phyloP scores from a whole-genome alignment of 2,888 invertebrate species.

The Cabera pusaria region DNA sequence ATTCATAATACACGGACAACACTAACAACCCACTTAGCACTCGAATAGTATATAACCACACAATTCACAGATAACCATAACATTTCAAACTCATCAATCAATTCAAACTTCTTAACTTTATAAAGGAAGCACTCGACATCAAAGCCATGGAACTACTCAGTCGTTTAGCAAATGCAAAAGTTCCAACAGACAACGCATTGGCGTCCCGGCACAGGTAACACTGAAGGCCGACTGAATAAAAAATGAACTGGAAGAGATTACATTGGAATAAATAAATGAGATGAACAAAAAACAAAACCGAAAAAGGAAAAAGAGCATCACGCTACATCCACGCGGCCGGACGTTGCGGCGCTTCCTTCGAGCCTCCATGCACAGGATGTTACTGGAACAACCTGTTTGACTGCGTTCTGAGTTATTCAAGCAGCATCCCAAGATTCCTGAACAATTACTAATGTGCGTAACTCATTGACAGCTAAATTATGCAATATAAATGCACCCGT shows the following conservation, averaged over 20 bases:
- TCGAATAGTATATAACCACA: slow-evolving; percentile 23
- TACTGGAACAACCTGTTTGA: slow-evolving; percentile 48
- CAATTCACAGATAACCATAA: slow-evolving; percentile 19
- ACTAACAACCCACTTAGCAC: slow-evolving; percentile 41
- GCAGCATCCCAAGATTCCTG: slow-evolving; percentile 30
- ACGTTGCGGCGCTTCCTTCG: slow-evolving; percentile 83
- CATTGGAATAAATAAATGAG: slow-evolving; percentile 84
- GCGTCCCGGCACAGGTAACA: slow-evolving; percentile 81
- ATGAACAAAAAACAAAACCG: slow-evolving; percentile 81
- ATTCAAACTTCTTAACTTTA: slow-evolving; percentile 5
- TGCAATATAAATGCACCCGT: slow-evolving; percentile 7
- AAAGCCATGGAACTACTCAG: slow-evolving; percentile 11
- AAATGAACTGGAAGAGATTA: slow-evolving; percentile 83
- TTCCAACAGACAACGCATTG: slow-evolving; percentile 57
- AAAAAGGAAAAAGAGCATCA: slow-evolving; percentile 78
- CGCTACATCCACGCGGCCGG: slow-evolving; percentile 82
- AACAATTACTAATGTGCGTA: slow-evolving; percentile 31
- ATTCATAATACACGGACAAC: slow-evolving; percentile 57
- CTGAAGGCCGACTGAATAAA: slow-evolving; percentile 83
- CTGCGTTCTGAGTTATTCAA: slow-evolving; percentile 29
- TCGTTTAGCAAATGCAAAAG: slow-evolving; percentile 46
- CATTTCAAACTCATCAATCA: slow-evolving; percentile 22
- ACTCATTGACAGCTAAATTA: slow-evolving; percentile 28
- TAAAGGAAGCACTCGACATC: slow-evolving; percentile 1
- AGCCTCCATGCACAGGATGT: slow-evolving; percentile 69